Evolutionary conservation across 2,797 vertebrate genomes (phyloP).

Genomic region (Lerista edwardsae): DNA sequence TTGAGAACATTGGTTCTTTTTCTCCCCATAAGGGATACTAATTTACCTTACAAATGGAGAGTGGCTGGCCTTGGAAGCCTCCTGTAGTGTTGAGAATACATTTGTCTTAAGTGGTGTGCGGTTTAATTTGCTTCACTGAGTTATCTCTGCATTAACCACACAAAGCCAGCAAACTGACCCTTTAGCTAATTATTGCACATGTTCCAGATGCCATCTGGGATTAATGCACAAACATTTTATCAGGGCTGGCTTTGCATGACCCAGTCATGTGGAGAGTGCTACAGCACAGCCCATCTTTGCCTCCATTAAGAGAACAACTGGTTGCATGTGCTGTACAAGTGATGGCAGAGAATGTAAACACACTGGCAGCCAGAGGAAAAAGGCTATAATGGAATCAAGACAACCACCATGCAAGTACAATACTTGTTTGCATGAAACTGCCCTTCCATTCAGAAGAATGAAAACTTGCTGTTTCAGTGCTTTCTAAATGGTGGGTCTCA

Average conservation of each 20-base stretch:
- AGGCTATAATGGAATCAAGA: too few relatives aligned
- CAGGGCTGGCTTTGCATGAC: background rate
- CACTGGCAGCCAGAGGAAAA: too few relatives aligned
- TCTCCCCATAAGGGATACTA: slow-evolving; percentile 29
- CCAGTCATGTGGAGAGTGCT: background rate
- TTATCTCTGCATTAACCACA: slow-evolving; percentile 1
- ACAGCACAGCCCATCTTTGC: background rate
- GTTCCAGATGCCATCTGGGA: fast-evolving
- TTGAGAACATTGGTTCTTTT: slow-evolving; percentile 16
- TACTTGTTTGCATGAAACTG: too few relatives aligned
- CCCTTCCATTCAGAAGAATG: too few relatives aligned
- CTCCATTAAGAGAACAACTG: background rate
- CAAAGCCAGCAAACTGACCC: slow-evolving; percentile 11
- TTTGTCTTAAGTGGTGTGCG: slow-evolving; percentile 13
- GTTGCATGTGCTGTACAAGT: background rate
- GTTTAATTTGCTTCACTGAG: background rate
- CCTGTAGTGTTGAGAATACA: background rate
- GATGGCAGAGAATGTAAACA: background rate
- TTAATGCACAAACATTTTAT: background rate
- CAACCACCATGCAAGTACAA: too few relatives aligned
- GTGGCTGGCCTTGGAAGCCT: background rate
- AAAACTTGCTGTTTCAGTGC: too few relatives aligned
- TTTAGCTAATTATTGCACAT: background rate
- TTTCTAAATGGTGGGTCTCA: too few relatives aligned
- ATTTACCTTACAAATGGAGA: slow-evolving; percentile 19